phyloP scores from a whole-genome alignment of 2,797 vertebrate genomes.

The Diplodus puntazzo region DNA sequence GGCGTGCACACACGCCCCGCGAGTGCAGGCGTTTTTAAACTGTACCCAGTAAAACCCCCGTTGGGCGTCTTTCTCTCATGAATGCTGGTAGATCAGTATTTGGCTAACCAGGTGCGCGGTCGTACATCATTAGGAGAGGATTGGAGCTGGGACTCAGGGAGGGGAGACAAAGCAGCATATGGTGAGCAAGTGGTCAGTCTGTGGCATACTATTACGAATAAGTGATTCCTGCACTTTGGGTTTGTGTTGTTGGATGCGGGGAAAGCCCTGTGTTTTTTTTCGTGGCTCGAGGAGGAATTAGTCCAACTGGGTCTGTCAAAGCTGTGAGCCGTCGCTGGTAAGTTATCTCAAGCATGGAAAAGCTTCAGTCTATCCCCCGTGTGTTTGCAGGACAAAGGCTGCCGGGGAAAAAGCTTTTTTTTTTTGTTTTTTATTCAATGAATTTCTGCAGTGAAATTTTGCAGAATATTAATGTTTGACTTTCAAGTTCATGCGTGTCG shows the following conservation, averaged over 20 bases:
- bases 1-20: constrained; percentile 41
- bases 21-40: constrained; percentile 53
- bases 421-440: background rate
- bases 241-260: constrained; percentile 52
- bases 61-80: constrained; percentile 47
- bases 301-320: constrained; percentile 61
- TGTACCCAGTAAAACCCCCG: constrained; percentile 32
- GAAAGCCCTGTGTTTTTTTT: constrained; percentile 42
- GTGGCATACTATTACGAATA: constrained; percentile 49
- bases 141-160: constrained; percentile 43
- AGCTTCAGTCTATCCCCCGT: constrained; percentile 63
- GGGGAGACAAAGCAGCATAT: constrained; percentile 61
- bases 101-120: constrained; percentile 56
- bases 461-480: constrained; percentile 54
- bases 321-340: constrained; percentile 62
- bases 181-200: constrained; percentile 50
- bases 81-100: constrained; percentile 55
- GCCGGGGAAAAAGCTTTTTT: constrained; percentile 17
- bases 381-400: constrained; percentile 49
- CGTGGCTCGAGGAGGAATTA: constrained; percentile 60
- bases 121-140: constrained; percentile 55
- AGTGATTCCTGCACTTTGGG: constrained; percentile 56
- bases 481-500: constrained; percentile 46
- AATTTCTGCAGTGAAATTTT: constrained; percentile 45
- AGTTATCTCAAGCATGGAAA: constrained; percentile 75